A percentile compares a stretch with the other conserved stretches of the same genome.
These are phyloP conservation scores for Scrobipalpa costella DNA, from an alignment of 2,888 invertebrate genomes.

Conservation along the genomic window DNA sequence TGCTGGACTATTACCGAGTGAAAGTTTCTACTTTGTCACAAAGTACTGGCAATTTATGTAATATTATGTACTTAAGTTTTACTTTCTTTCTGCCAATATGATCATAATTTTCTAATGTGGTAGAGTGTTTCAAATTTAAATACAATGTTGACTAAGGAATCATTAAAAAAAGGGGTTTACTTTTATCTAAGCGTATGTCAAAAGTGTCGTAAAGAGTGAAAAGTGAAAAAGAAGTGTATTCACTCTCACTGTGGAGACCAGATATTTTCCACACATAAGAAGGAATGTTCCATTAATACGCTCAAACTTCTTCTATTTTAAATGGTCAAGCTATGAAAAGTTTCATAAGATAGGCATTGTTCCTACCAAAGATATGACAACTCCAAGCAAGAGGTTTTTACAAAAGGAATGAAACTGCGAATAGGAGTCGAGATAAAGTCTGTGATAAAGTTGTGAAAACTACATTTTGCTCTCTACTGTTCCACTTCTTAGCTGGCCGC, in stretches of 20 bases:
- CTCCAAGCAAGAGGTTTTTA: background rate
- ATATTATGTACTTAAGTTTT: background rate
- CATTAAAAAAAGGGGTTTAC: too few relatives aligned
- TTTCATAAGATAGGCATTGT: too few relatives aligned
- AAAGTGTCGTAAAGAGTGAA: too few relatives aligned
- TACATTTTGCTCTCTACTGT: background rate
- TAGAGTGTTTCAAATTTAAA: background rate
- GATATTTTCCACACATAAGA: too few relatives aligned
- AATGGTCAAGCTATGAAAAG: too few relatives aligned
- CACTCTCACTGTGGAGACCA: too few relatives aligned
- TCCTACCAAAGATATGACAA: too few relatives aligned
- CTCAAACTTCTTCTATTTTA: too few relatives aligned
- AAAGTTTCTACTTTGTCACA: slow-evolving; percentile 10
- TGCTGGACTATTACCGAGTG: slow-evolving; percentile 8
- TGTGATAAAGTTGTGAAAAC: background rate
- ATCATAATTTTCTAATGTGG: background rate
- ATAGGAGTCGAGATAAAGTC: too few relatives aligned
- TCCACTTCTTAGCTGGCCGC: background rate
- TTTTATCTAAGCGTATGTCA: too few relatives aligned
- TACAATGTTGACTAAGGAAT: background rate
- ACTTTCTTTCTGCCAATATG: slow-evolving; percentile 2
- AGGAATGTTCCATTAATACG: too few relatives aligned
- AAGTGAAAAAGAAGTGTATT: too few relatives aligned
- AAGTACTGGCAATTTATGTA: background rate
- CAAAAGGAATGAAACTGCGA: background rate